phyloP scores from a whole-genome alignment of 2,888 invertebrate genomes.

The Ephialtes manifestator region DNA sequence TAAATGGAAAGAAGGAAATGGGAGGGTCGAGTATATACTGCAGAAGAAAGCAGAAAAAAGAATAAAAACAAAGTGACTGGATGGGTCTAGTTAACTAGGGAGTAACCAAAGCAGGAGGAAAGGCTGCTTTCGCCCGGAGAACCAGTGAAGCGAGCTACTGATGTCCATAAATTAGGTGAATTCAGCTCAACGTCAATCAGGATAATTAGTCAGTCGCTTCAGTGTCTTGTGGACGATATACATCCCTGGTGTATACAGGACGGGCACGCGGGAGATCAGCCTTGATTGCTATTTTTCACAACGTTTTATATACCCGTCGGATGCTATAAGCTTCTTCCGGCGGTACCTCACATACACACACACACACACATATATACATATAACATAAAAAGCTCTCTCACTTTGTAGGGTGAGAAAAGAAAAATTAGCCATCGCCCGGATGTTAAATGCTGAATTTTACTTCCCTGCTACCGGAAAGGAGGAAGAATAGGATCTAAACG shows the following conservation, averaged over 20 bases:
- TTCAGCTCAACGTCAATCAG: constrained; percentile 46
- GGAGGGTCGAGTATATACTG: constrained; percentile 44
- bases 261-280: not conserved
- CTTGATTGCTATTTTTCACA: constrained; percentile 47
- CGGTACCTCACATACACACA: not conserved
- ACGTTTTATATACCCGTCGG: not conserved
- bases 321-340: not conserved
- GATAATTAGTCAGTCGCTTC: constrained; percentile 49
- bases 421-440: constrained; percentile 54
- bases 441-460: constrained; percentile 39
- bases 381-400: constrained; percentile 17
- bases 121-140: not conserved
- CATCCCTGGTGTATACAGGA: not conserved
- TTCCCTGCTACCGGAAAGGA: constrained; percentile 30
- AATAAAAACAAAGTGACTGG: constrained; percentile 2
- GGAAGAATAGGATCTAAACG: constrained; percentile 51
- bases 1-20: constrained; percentile 63
- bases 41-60: constrained; percentile 24
- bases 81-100: constrained; percentile 13
- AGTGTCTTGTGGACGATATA: not conserved
- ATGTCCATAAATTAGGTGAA: constrained; percentile 34
- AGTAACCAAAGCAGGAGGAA: constrained; percentile 10
- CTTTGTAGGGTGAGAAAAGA: constrained; percentile 9
- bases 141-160: constrained; percentile 13
- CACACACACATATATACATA: not conserved